A percentile compares a stretch with the other conserved stretches of the same genome.
These are phyloP conservation scores for Pipistrellus pygmaeus DNA, from an alignment of 2,797 vertebrate genomes.

Conservation along the genomic window DNA sequence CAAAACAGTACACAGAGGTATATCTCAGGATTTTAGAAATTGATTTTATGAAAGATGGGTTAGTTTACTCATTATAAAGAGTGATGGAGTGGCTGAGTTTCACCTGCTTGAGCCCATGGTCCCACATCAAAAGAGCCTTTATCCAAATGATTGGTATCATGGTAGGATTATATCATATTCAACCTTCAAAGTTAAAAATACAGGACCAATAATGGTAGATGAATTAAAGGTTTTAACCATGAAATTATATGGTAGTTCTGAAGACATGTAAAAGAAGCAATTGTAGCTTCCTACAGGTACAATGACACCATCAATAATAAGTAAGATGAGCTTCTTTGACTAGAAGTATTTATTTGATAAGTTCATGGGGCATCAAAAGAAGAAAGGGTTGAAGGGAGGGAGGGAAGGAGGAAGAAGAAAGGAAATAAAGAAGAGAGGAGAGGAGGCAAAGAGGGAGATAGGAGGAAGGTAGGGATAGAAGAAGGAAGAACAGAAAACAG, in stretches of 20 bases:
- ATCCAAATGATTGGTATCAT: neutral
- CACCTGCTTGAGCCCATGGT: neutral
- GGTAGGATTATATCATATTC: neutral
- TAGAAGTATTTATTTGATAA: neutral
- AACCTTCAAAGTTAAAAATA: neutral
- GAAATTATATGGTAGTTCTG: neutral
- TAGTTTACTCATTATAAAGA: neutral
- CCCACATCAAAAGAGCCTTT: neutral
- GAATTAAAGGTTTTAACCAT: neutral
- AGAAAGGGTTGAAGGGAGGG: accelerated
- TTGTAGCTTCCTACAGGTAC: neutral
- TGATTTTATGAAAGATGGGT: conserved; percentile 15
- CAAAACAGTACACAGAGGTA: neutral
- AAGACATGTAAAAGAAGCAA: neutral
- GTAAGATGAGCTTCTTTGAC: neutral
- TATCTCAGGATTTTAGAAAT: neutral
- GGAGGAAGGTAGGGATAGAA: neutral
- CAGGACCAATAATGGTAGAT: neutral
- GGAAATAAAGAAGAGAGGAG: neutral
- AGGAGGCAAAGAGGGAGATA: neutral
- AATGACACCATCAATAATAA: neutral
- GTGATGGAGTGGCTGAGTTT: neutral
- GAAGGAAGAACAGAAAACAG: neutral
- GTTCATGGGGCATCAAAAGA: neutral
- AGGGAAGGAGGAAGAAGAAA: neutral